Base-by-base conservation (phyloP, 2,797 vertebrate species). In the Hemitrygon akajei region DNA sequence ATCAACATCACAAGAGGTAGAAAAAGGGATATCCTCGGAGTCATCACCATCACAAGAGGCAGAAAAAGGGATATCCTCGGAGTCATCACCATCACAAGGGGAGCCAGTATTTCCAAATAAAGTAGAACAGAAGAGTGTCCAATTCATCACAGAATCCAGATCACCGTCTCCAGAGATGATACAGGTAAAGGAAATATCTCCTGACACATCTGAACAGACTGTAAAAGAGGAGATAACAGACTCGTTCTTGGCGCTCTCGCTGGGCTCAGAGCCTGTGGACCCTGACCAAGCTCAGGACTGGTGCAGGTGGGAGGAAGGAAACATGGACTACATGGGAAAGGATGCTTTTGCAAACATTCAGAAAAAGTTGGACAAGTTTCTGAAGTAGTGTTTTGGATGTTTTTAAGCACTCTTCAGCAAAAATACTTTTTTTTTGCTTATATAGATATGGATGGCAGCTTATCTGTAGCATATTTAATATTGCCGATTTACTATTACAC, bases 251-350 rank as follows among this genome's bases (percentile, higher is more conserved):
- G 96, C 96, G 94, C 94, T 95, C 91, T 95, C 95, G 91, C 95
- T 95, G 94, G 91, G 95, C 1, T 94, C 94, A 58, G 96, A 96
- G 60, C 77, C 92, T 11, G 96, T 96, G 94, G 93, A 95, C 86
- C 94, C 94, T 95, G 94, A 75, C 93, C 92, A 94, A 37, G 95
- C 95, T 94, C 95, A 97, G 82, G 97, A 96, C 12, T 96, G 97
- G 40, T 95, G 95, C 69, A 96, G 95, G 94, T 96, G 97, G 97
- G 97, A 98, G 94, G 95, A 95, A 76, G 97, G 97, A 1, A 95
- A 94, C 4, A 95, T 94, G 0, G 97, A 99, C 95, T 97, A 98
- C 82, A 94, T 96, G 95, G 98, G 97, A 77, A 97, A 96, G 95
- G 96, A 98, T 11, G 95, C 97, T 89, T 97, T 97, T 94, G 94